Base-by-base conservation (phyloP, 2,797 vertebrate genomes). In the Phrynocephalus guinanensis region DNA sequence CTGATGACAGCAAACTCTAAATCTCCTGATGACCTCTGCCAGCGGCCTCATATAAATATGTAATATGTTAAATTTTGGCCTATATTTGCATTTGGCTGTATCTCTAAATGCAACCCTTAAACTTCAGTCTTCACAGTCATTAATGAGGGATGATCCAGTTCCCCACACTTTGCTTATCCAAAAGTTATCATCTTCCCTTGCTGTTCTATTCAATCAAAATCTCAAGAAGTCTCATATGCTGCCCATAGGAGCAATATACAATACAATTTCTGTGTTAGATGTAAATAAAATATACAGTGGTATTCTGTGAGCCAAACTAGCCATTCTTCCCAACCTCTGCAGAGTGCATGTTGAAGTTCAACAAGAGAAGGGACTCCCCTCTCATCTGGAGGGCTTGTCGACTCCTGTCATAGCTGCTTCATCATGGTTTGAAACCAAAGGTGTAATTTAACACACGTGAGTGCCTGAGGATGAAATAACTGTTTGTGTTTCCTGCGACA, bases 361-460 rank as follows among this genome's bases (percentile, higher is more conserved):
- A 2, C 1, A 8, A 38, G 20, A 87, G 9, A 0, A 89, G n/a
- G 28, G 67, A 50, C 22, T 87, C 0, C 33, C 85, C 26, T 93
- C 68, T 86, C 68, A 72, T 86, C 88, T 2, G 0, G 5, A 33
- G 83, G 44, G 86, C 92, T 90, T 81, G 71, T 30, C 83, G 87
- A 82, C 81, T 86, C 33, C 79, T 92, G 67, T 77, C 87, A 83
- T 24, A 91, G 83, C 48, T 73, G 78, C 0, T 90, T 88, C 80
- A 82, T 86, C 90, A 33, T 85, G 67, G n/a, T 60, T 93, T 79
- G 91, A 91, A 52, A 0, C 48, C 86, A 30, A 15, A 68, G 71
- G 3, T 80, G 68, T 84, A 89, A 87, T 95, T 94, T 94, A 20
- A 67, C 16, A 13, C 9, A n/a, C 80, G 87, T 84, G 85, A 82